Evolutionary conservation across 2,888 invertebrate species (phyloP), one percentile per base, ranked within the genome.

Genomic region (Elmis aenea): DNA sequence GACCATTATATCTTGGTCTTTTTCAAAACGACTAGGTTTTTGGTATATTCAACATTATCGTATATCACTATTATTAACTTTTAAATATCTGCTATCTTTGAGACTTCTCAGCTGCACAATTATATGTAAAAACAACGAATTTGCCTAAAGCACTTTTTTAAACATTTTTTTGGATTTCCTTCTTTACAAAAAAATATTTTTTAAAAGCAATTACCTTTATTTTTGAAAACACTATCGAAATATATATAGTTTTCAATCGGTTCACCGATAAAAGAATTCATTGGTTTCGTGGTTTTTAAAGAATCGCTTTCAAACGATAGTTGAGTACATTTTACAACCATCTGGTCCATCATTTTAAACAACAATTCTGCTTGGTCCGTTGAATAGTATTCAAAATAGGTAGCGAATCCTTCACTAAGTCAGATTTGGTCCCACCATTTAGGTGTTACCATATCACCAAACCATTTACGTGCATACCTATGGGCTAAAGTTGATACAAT

Each of bases 391-490:
- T 73, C 71, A 40, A 72, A 66, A 47, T 73, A 75, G 0, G 72
- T 72, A 1, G 85, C 84, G 58, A 85, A 84, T 0, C 85, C 84
- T 59, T 81, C 80, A 51, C 79, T 79, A 3, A 81, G 67, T 80
- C 81, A 81, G 2, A 76, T 62, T 46, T 74, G 74, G 10, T 72
- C 71, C 81, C 81, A 81, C 79, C 79, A 79, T 2, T 61, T 57
- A 61, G 76, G 76, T 4, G 77, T 78, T 44, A 80, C 78, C 5
- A 79, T 66, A 66, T 81, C 75, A 1, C 82, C 81, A 58, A 79
- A 81, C 81, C 81, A 81, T 66, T 79, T 81, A 57, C 84, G 85
- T 0, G 79, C 77, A 5, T 84, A 60, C 55, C 84, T 84, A 57
- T 84, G 84, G 0, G 75, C 70, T 5, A 77, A 60, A 40, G 70